Evolutionary conservation across 2,797 vertebrate species (phyloP).

Genomic region (Eutrigla gurnardus): DNA sequence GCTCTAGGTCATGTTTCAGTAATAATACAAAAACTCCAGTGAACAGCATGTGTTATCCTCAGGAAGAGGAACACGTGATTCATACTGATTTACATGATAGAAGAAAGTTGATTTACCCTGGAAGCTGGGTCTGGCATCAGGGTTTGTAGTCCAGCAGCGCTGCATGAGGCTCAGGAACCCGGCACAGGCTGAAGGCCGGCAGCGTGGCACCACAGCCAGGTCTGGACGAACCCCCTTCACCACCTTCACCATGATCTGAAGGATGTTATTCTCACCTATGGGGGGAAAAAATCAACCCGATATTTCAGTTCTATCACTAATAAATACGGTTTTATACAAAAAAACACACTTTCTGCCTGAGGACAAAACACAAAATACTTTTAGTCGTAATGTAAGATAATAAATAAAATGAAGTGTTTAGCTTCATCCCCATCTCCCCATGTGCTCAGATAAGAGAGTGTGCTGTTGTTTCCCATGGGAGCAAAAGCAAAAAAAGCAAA

Average conservation of each 20-base stretch:
- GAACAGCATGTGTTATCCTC: not conserved
- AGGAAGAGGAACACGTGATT: not conserved
- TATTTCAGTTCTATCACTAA: not conserved
- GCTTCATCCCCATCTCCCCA: conserved; percentile 49
- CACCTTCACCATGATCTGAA: conserved; percentile 99
- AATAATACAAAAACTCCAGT: not conserved
- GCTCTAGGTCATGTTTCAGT: conserved; percentile 37
- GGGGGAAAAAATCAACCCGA: not conserved
- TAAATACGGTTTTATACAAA: not conserved
- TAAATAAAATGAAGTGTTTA: not conserved
- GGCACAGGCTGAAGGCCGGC: conserved; percentile 88
- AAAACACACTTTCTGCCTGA: not conserved
- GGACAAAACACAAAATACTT: not conserved
- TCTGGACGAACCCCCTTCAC: conserved; percentile 95
- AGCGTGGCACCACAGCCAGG: conserved; percentile 88
- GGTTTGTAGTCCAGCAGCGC: conserved; percentile 92
- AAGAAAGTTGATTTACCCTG: conserved; percentile 86
- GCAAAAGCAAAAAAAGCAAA: conserved; percentile 24
- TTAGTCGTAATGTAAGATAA: too few species aligned
- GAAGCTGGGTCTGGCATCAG: conserved; percentile 91
- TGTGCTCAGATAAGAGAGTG: conserved; percentile 36
- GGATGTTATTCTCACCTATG: conserved; percentile 95
- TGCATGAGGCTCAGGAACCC: conserved; percentile 94
- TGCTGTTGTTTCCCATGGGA: conserved; percentile 59
- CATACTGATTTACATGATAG: not conserved